phyloP scores from a whole-genome alignment of 2,113 vertebrate genomes.

The Cnemophilus loriae region DNA sequence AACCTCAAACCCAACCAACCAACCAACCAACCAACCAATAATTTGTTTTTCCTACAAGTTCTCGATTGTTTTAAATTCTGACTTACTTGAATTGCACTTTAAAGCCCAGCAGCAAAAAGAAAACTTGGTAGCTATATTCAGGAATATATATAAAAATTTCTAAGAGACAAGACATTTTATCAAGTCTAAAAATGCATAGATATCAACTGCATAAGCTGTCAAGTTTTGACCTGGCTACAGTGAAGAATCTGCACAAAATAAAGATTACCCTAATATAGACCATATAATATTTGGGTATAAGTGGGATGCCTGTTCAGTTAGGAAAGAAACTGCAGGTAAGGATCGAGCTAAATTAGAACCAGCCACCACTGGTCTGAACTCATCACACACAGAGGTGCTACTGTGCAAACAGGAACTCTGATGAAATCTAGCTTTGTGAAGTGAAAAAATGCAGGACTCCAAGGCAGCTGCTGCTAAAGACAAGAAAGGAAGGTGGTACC shows the following conservation, averaged over 20 bases:
- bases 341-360: background rate
- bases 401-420: background rate
- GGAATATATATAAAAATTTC: background rate
- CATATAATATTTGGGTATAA: background rate
- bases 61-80: background rate
- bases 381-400: background rate
- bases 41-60: background rate
- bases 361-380: background rate
- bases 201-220: background rate
- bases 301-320: background rate
- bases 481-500: background rate
- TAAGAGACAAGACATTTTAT: background rate
- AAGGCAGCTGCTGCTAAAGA: background rate
- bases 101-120: constrained; percentile 41
- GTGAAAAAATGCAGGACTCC: background rate
- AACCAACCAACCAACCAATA: background rate
- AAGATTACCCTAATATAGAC: background rate
- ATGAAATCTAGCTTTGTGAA: background rate
- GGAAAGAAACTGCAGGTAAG: background rate
- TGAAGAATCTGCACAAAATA: background rate
- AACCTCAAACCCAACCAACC: background rate
- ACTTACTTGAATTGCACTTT: constrained; percentile 52
- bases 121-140: background rate
- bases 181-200: background rate
- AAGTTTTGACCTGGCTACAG: background rate